Evolutionary conservation across 2,888 invertebrate genomes (phyloP).

Genomic region (Andrena camellia): DNA sequence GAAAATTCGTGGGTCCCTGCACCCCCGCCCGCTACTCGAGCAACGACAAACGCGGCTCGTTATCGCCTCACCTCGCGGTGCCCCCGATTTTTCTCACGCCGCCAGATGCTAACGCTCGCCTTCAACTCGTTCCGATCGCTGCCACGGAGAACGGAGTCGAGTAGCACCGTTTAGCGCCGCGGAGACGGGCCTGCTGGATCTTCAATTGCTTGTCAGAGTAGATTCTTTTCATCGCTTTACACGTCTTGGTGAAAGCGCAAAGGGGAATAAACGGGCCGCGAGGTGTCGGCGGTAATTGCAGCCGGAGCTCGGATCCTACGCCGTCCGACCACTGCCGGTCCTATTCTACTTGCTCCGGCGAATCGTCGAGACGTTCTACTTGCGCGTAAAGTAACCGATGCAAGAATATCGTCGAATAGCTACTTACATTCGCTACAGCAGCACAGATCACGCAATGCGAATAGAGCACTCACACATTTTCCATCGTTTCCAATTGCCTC

Average conservation of each 20-base stretch:
- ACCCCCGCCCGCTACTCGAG: slow-evolving; percentile 10
- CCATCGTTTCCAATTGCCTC: too few relatives aligned
- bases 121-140: slow-evolving; percentile 30
- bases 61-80: slow-evolving; percentile 21
- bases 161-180: too few relatives aligned
- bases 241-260: background rate
- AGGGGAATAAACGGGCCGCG: background rate
- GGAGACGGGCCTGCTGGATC: too few relatives aligned
- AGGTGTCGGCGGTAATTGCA: background rate
- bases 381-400: background rate
- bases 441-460: too few relatives aligned
- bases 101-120: background rate
- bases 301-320: background rate
- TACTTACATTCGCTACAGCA: too few relatives aligned
- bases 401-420: too few relatives aligned
- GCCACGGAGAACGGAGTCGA: background rate
- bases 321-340: background rate
- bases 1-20: background rate
- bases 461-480: too few relatives aligned
- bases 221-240: background rate
- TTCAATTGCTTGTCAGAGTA: background rate
- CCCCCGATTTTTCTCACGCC: slow-evolving; percentile 27
- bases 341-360: background rate
- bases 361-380: background rate
- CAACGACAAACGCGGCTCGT: slow-evolving; percentile 51